Percentiles rank a stretch among this genome's conserved stretches.
These are phyloP conservation scores for Chrysolina oricalcia DNA, from an alignment of 2,888 invertebrate species.

Conservation along the genomic window DNA sequence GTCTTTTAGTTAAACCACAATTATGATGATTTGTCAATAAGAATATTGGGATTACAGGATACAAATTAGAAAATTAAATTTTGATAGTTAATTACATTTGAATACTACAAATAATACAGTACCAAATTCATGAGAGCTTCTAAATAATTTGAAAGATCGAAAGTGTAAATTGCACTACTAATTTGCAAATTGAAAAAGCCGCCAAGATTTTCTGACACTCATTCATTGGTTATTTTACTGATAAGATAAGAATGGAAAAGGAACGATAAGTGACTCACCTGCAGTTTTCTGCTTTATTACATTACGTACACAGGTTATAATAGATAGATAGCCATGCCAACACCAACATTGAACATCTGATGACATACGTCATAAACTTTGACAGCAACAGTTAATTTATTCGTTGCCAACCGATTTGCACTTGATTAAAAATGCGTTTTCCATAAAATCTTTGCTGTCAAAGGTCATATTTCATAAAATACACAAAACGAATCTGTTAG, in stretches of 20 bases:
- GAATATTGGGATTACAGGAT: not conserved
- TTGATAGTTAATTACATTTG: not conserved
- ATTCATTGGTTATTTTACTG: conserved; percentile 38
- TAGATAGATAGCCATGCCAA: conserved; percentile 61
- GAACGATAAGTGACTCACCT: conserved; percentile 59
- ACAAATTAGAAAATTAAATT: not conserved
- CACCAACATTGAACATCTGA: conserved; percentile 54
- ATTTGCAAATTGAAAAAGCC: conserved; percentile 48
- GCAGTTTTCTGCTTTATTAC: conserved; percentile 60
- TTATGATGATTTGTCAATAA: not conserved
- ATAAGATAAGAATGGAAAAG: conserved; percentile 49
- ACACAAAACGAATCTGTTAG: too few relatives aligned
- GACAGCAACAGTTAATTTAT: not conserved
- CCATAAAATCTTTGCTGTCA: too few relatives aligned
- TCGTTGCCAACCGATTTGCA: not conserved
- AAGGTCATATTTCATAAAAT: too few relatives aligned
- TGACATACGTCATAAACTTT: conserved; percentile 57
- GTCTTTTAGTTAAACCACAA: too few relatives aligned
- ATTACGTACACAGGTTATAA: conserved; percentile 60
- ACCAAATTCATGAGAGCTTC: not conserved
- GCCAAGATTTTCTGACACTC: conserved; percentile 46
- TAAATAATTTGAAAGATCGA: conserved; percentile 9
- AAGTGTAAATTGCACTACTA: conserved; percentile 5
- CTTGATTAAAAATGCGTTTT: not conserved
- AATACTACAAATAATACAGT: not conserved